phyloP scores from a whole-genome alignment of 2,797 vertebrate genomes.

The Hyperoplus lanceolatus region DNA sequence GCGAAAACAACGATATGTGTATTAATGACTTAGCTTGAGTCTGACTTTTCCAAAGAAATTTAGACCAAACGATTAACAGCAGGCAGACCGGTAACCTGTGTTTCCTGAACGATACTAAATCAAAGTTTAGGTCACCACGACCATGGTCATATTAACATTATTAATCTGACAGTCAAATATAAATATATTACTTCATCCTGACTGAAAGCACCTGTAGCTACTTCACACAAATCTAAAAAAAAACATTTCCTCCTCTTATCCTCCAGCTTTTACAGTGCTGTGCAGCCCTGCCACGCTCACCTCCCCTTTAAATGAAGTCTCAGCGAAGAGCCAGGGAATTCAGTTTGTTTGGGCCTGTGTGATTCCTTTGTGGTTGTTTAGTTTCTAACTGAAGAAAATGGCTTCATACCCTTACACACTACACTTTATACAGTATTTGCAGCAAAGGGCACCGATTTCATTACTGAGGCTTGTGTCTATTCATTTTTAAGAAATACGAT shows the following conservation, averaged over 20 bases:
- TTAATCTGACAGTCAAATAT: no score
- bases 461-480: neutral
- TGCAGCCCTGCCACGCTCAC: neutral
- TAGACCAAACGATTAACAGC: no score
- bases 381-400: neutral
- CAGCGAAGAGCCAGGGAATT: neutral
- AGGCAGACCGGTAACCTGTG: no score
- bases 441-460: neutral
- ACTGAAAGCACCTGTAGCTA: no score
- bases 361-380: neutral
- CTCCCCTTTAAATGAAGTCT: neutral
- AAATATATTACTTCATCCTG: no score
- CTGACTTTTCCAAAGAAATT: no score
- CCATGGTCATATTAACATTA: no score
- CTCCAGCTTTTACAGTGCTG: neutral
- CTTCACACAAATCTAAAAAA: neutral
- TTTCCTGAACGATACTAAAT: no score
- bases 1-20: no score
- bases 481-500: neutral
- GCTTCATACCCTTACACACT: neutral
- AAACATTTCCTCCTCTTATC: neutral
- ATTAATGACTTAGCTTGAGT: no score
- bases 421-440: neutral
- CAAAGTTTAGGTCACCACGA: no score
- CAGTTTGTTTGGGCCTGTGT: neutral